Percentiles rank a stretch among this genome's conserved stretches.
Conservation (phyloP, 2,888 invertebrate genomes). For the Hetaerina titia region DNA sequence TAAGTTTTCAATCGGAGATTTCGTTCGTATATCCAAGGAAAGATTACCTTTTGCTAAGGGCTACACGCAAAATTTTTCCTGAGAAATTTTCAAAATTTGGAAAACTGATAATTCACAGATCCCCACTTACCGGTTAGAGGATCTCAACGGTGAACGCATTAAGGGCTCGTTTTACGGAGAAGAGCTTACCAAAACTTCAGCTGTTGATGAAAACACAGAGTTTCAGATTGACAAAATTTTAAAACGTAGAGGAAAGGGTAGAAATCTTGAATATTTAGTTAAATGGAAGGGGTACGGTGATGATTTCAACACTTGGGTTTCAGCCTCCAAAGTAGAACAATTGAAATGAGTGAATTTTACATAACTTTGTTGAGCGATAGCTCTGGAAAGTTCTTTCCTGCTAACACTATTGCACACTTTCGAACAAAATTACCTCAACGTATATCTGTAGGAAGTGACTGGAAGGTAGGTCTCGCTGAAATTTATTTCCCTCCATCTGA, state of each 20-base stretch:
- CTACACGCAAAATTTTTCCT: constrained; percentile 71
- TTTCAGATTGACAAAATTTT: too few relatives aligned
- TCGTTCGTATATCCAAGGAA: constrained; percentile 70
- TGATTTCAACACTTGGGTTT: neutral
- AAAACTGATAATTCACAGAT: constrained; percentile 69
- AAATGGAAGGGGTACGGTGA: too few relatives aligned
- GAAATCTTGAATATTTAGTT: too few relatives aligned
- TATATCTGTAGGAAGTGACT: constrained; percentile 70
- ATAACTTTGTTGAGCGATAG: constrained; percentile 72
- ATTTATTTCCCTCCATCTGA: constrained; percentile 67
- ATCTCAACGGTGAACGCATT: constrained; percentile 70
- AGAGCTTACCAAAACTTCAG: constrained; percentile 70
- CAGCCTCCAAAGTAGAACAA: neutral
- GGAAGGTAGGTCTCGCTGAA: constrained; percentile 71
- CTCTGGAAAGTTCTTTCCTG: constrained; percentile 71
- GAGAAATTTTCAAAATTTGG: constrained; percentile 72
- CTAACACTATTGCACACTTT: constrained; percentile 72
- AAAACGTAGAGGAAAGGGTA: too few relatives aligned
- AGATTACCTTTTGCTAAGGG: constrained; percentile 71
- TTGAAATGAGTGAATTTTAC: constrained; percentile 71
- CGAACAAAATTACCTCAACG: constrained; percentile 71
- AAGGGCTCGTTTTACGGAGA: constrained; percentile 62
- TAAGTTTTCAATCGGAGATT: constrained; percentile 34
- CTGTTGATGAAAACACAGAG: too few relatives aligned
- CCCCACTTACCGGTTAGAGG: constrained; percentile 72